These are phyloP conservation scores for Boloria euphrosyne DNA, from an alignment of 2,888 invertebrate species.

Conservation along the genomic window DNA sequence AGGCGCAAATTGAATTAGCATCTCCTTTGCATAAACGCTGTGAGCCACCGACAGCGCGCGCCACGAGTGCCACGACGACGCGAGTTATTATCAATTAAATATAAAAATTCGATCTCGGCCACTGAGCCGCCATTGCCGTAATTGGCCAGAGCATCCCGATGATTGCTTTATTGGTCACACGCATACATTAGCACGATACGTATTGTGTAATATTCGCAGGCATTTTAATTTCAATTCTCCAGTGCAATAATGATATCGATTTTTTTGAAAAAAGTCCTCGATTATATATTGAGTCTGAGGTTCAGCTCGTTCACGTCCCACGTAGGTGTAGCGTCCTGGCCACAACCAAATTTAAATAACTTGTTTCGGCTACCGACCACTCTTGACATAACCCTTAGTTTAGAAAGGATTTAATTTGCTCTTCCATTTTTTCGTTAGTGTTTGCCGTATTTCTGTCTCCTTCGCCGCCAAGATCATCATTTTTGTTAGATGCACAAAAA, in stretches of 20 bases:
- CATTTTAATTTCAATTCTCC: slow-evolving; percentile 60
- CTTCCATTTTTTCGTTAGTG: slow-evolving; percentile 54
- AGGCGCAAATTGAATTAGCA: slow-evolving; percentile 73
- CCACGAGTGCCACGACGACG: slow-evolving; percentile 50
- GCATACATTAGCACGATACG: slow-evolving; percentile 54
- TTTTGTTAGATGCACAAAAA: slow-evolving; percentile 53
- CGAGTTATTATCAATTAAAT: slow-evolving; percentile 71
- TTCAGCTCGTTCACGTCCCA: slow-evolving; percentile 44
- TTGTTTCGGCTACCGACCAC: slow-evolving; percentile 71
- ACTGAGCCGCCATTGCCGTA: slow-evolving; percentile 66
- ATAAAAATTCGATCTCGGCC: slow-evolving; percentile 74
- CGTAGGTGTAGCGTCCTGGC: slow-evolving; percentile 60
- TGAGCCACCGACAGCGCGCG: slow-evolving; percentile 49
- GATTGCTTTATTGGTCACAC: slow-evolving; percentile 78
- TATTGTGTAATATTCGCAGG: slow-evolving; percentile 52
- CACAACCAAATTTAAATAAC: slow-evolving; percentile 75
- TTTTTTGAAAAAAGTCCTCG: slow-evolving; percentile 46
- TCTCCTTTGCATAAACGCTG: slow-evolving; percentile 71
- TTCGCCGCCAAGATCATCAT: slow-evolving; percentile 51
- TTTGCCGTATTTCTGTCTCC: slow-evolving; percentile 54
- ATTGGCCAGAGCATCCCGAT: slow-evolving; percentile 69
- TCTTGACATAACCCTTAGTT: slow-evolving; percentile 69
- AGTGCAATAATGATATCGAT: slow-evolving; percentile 44
- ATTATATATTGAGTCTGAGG: slow-evolving; percentile 28
- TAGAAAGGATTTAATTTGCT: slow-evolving; percentile 49